Evolutionary conservation across 1,140 invertebrate species (phyloP).

Genomic region (Cyrtorhinus lividipennis): DNA sequence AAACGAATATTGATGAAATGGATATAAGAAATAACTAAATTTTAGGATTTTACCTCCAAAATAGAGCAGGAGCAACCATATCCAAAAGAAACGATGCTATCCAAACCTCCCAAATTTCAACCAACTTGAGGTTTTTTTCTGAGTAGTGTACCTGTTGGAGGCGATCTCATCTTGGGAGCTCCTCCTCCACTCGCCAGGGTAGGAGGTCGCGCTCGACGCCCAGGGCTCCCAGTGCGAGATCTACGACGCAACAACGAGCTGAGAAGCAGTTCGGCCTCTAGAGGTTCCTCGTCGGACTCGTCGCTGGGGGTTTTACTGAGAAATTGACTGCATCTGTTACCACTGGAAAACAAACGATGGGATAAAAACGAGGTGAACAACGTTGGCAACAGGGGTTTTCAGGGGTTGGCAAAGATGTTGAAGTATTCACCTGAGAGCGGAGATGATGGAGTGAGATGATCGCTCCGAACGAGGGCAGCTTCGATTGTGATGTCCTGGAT

Average conservation of each 20-base stretch:
- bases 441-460: neutral
- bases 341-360: neutral
- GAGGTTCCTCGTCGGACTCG: neutral
- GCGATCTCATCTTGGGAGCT: neutral
- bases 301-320: neutral
- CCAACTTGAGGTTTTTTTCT: no score
- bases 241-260: neutral
- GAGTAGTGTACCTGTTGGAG: conserved; percentile 1
- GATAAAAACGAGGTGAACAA: no score
- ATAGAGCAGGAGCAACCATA: no score
- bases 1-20: no score
- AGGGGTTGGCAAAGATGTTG: no score
- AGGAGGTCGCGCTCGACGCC: neutral
- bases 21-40: no score
- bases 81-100: no score
- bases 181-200: neutral
- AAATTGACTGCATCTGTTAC: conserved; percentile 2
- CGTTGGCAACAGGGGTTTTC: no score
- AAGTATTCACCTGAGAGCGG: conserved; percentile 1
- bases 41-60: no score
- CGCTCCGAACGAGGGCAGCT: neutral
- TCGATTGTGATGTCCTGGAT: neutral
- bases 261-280: neutral
- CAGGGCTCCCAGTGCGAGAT: neutral
- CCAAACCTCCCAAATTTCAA: no score